Evolutionary conservation across 2,797 vertebrate species (phyloP), one percentile per base, ranked within the genome.

Genomic region (Ptychobarbus kaznakovi): DNA sequence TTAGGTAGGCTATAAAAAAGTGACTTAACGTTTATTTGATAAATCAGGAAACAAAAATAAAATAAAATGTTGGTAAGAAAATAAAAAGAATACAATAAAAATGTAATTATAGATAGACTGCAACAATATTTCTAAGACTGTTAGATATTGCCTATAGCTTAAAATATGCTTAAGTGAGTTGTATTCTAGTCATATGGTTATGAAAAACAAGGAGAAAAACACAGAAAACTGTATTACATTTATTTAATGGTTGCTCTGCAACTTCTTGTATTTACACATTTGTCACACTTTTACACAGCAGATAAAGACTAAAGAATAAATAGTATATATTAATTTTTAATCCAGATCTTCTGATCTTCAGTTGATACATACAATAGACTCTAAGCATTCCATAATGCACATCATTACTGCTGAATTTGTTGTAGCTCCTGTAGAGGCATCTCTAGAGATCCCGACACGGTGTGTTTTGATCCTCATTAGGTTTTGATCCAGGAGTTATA

Each of bases 271-370:
- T 75, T 58, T 58, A 56, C 15, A 13, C 16, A 40, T n/a, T 51
- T 25, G 63, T 51, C 66, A 73, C 25, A 38, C 35, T 13, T 70
- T 20, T 44, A 46, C 32, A 74, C 63, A 80, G 68, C 63, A 82
- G 38, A 51, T 51, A 75, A 42, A 76, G 68, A 80, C 66, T 42
- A 46, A 42, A 56, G 58, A 70, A 65, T 84, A 86, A 72, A 84
- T 80, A 81, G 51, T 35, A 79, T 85, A 85, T 85, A 85, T 80
- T 80, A 80, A 58, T 42, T 73, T 69, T 79, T n/a, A 72, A 70
- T 46, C 25, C 63, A 38, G 18, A 84, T 44, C n/a, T 69, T 84
- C 40, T 1, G 40, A 42, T 42, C 40, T 42, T 42, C 25, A 44
- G 8, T 40, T 32, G 25, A 68, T 68, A 6, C 63, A 69, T 32